These are phyloP conservation scores for Andrena trimmerana DNA, from an alignment of 2,888 invertebrate genomes.

Conservation along the genomic window DNA sequence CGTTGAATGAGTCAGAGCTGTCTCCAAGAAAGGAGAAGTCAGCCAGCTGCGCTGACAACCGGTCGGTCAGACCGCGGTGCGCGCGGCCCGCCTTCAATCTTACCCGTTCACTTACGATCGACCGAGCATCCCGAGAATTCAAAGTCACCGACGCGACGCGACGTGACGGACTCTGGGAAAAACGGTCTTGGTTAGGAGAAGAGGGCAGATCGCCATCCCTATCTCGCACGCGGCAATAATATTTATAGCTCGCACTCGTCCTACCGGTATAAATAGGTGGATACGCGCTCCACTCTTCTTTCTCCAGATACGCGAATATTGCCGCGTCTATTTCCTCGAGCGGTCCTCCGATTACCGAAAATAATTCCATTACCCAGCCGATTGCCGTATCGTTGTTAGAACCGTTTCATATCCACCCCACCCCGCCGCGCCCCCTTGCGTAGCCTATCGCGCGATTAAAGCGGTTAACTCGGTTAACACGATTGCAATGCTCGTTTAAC, in stretches of 20 bases:
- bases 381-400: constrained; percentile 42
- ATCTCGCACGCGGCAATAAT: constrained; percentile 11
- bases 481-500: constrained; percentile 9
- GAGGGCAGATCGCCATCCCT: constrained; percentile 28
- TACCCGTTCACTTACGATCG: constrained; percentile 10
- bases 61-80: not conserved
- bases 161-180: not conserved
- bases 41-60: not conserved
- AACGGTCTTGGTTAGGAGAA: not conserved
- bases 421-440: too few relatives aligned
- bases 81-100: not conserved
- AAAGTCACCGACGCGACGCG: too few relatives aligned
- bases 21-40: constrained; percentile 77
- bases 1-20: constrained; percentile 76
- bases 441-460: not conserved
- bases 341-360: constrained; percentile 30
- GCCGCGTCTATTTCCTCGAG: not conserved
- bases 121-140: not conserved
- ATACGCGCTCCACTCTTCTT: too few relatives aligned
- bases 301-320: too few relatives aligned
- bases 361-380: constrained; percentile 34
- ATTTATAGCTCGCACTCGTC: constrained; percentile 29
- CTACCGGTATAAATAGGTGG: constrained; percentile 17
- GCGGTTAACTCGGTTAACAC: not conserved
- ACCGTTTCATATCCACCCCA: not conserved